Base-by-base conservation (phyloP, 1,140 invertebrate species). In the Mizuhopecten yessoensis region DNA sequence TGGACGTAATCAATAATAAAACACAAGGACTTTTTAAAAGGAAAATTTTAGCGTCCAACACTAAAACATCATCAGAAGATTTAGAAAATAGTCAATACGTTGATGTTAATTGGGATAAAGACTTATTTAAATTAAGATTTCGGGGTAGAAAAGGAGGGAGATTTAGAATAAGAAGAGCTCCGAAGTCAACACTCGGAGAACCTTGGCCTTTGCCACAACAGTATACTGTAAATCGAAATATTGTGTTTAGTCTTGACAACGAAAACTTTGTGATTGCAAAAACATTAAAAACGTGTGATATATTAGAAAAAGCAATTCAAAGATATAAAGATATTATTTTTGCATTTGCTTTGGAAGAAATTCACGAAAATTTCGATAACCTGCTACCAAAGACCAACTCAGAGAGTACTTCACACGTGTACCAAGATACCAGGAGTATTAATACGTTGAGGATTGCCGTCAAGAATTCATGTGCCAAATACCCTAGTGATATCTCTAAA, bases 301-400 rank as follows among this genome's bases (percentile, higher is more conserved):
- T 97, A 87, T 92, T 98, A 36, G 95, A 96, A 23, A 95, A 97
- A 39, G 97, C 97, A 0, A 93, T 97, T 20, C 93, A 96, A 86
- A 94, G 97, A 90, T 97, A 97, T 91, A 96, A 94, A 86, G 90
- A 93, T 29, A 93, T 96, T 5, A 97, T 97, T 10, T 94, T 96
- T 5, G 88, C 92, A 33, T 93, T 93, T 86, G 42, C 90, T 10
- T 15, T 92, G 17, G 89, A 89, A 34, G 92, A 93, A 34, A 89
- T 90, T 91, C 89, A 93, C 87, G 91, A 94, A 36, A 93, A 93
- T 33, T 86, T 86, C 11, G 57, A 75, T 7, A n/a, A 29, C 57
- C 57, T 75, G 57, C 5, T 75, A 29, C 23, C 57, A n/a, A 29
- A n/a, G n/a, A n/a, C 23, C 2, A 17, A 7, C 1, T 29, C n/a